phyloP scores from a whole-genome alignment of 2,113 vertebrate genomes.

The Ibidorhyncha struthersii region DNA sequence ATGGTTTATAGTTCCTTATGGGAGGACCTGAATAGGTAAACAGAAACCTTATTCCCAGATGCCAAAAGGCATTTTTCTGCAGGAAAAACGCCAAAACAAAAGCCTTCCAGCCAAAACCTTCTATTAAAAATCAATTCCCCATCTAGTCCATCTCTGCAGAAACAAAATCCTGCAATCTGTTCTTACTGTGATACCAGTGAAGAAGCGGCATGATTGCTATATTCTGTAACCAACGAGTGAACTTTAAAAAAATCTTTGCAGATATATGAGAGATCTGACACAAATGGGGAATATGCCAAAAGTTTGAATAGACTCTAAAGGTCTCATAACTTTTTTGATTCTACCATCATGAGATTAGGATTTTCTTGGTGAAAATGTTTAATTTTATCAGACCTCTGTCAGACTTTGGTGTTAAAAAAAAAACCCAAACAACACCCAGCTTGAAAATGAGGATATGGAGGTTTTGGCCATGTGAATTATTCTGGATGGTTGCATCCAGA shows the following conservation, averaged over 20 bases:
- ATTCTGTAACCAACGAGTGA: slow-evolving; percentile 9
- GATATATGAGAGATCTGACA: not conserved
- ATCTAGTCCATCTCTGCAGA: not conserved
- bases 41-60: not conserved
- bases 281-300: not conserved
- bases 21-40: not conserved
- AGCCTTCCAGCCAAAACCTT: not conserved
- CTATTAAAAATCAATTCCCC: not conserved
- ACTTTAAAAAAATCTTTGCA: not conserved
- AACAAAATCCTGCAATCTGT: not conserved
- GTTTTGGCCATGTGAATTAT: not conserved
- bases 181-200: not conserved
- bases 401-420: not conserved
- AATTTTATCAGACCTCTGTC: not conserved
- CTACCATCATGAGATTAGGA: not conserved
- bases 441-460: not conserved
- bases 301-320: not conserved
- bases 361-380: not conserved
- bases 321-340: not conserved
- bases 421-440: not conserved
- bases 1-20: not conserved
- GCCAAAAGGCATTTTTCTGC: not conserved
- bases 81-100: not conserved
- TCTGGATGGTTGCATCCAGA: not conserved
- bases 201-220: slow-evolving; percentile 8